Evolutionary conservation across 2,888 invertebrate genomes (phyloP), one percentile per base, ranked within the genome.

Genomic region (Eupsilia transversa): DNA sequence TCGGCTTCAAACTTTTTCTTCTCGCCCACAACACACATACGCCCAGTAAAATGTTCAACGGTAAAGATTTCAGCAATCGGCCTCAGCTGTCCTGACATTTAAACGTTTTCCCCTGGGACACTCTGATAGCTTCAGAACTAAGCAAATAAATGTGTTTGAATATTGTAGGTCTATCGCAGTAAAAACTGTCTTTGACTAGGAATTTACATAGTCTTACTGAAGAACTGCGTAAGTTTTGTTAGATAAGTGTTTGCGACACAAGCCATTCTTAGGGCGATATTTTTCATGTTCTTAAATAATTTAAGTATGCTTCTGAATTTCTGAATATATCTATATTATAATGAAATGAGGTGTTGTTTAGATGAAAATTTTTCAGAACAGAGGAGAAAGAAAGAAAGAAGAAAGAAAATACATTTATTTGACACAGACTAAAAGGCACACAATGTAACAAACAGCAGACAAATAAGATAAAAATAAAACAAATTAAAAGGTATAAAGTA

Each of bases 191-290:
- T 5, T 14, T 56, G 4, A 5, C 12, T 23, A 72, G 17, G 30
- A 43, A 56, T 56, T 30, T 57, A 49, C 56, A 63, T 46, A 43
- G 23, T 23, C 12, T 3, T n/a, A 41, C 10, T 27, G 10, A n/a
- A 60, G 17, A 52, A 60, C 0, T 20, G 46, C 10, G 61, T 56
- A 63, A 38, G 30, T 38, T n/a, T 33, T 46, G n/a, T 57, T 61
- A 68, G 52, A 61, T 54, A 77, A 54, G 68, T 61, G 35, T 54
- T 75, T 57, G 43, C 33, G 20, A 76, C 76, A 17, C 52, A 9
- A 49, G 9, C 7, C 27, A 52, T 76, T 59, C 66, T 52, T 59
- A 23, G 35, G 66, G 38, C 41, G 41, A 35, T 10, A 43, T 59
- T 43, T 59, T 60, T 75, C 14, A 59, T 9, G 49, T 52, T n/a